These are phyloP conservation scores for Sphaerodactylus townsendi DNA, from an alignment of 2,113 vertebrate genomes.

Conservation along the genomic window DNA sequence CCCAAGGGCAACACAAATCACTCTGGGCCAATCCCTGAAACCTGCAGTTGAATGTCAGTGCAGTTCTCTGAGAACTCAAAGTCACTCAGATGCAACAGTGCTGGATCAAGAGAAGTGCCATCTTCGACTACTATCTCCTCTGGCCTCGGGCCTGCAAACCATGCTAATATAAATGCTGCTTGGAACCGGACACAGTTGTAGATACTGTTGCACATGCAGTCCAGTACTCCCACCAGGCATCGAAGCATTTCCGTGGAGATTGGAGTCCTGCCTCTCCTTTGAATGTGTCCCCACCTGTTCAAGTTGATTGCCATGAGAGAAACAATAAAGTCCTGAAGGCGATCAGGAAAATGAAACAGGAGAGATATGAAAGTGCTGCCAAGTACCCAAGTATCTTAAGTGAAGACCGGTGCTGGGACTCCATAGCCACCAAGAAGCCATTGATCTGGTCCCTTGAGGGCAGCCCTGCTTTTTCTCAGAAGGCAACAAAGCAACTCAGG, in stretches of 20 bases:
- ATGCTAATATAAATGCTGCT: conserved; percentile 48
- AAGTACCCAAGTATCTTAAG: neutral
- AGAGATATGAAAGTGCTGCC: conserved; percentile 44
- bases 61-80: conserved; percentile 16
- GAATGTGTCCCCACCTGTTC: neutral
- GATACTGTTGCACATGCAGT: conserved; percentile 4
- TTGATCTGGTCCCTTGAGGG: conserved; percentile 41
- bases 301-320: conserved; percentile 3
- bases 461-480: conserved; percentile 31
- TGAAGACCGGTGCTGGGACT: conserved; percentile 38
- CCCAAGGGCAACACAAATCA: conserved; percentile 16
- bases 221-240: conserved; percentile 47
- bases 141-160: conserved; percentile 52
- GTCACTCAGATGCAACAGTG: conserved; percentile 44
- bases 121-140: conserved; percentile 46
- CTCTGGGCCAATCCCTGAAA: neutral
- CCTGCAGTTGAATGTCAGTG: neutral
- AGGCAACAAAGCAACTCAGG: conserved; percentile 44
- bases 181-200: conserved; percentile 48
- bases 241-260: conserved; percentile 44
- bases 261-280: conserved; percentile 36
- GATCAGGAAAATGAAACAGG: conserved; percentile 44
- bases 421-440: conserved; percentile 43
- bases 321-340: conserved; percentile 39
- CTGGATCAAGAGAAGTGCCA: neutral